phyloP scores from a whole-genome alignment of 2,797 vertebrate species.

The Microctenopoma stevenorrisi region DNA sequence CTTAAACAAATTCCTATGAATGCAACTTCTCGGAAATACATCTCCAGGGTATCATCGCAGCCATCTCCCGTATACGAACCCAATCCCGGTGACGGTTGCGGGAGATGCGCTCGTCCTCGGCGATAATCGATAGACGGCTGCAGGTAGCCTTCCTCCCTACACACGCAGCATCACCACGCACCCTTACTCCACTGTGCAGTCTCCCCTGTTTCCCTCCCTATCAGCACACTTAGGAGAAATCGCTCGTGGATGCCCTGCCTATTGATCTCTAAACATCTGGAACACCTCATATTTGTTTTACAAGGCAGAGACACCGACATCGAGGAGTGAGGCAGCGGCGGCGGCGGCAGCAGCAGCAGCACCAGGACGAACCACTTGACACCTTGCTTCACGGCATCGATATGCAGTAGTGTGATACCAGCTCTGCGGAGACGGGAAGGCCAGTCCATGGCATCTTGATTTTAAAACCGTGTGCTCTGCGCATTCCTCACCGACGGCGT shows the following conservation, averaged over 20 bases:
- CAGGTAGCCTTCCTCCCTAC: slow-evolving; percentile 80
- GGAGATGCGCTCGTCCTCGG: slow-evolving; percentile 71
- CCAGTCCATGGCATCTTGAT: slow-evolving; percentile 83
- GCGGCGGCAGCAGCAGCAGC: slow-evolving; percentile 45
- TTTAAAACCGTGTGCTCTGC: slow-evolving; percentile 79
- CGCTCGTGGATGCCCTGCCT: slow-evolving; percentile 53
- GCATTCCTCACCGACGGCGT: slow-evolving; percentile 72
- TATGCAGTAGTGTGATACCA: slow-evolving; percentile 81
- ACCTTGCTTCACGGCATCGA: slow-evolving; percentile 78
- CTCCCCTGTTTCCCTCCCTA: slow-evolving; percentile 60
- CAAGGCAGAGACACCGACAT: slow-evolving; percentile 56
- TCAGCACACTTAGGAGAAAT: slow-evolving; percentile 56
- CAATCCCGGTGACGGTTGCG: slow-evolving; percentile 52
- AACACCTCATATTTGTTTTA: slow-evolving; percentile 73
- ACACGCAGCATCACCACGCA: slow-evolving; percentile 78
- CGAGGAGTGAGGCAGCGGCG: slow-evolving; percentile 53
- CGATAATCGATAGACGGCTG: slow-evolving; percentile 80
- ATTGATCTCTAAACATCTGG: slow-evolving; percentile 79
- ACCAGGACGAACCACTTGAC: slow-evolving; percentile 77
- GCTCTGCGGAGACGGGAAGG: slow-evolving; percentile 83
- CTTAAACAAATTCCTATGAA: slow-evolving; percentile 12
- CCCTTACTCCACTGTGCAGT: slow-evolving; percentile 71
- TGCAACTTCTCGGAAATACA: slow-evolving; percentile 36
- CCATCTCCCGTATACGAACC: slow-evolving; percentile 41
- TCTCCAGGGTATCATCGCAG: slow-evolving; percentile 27